Evolutionary conservation across 2,888 invertebrate genomes (phyloP).

Genomic region (Orgyia antiqua): DNA sequence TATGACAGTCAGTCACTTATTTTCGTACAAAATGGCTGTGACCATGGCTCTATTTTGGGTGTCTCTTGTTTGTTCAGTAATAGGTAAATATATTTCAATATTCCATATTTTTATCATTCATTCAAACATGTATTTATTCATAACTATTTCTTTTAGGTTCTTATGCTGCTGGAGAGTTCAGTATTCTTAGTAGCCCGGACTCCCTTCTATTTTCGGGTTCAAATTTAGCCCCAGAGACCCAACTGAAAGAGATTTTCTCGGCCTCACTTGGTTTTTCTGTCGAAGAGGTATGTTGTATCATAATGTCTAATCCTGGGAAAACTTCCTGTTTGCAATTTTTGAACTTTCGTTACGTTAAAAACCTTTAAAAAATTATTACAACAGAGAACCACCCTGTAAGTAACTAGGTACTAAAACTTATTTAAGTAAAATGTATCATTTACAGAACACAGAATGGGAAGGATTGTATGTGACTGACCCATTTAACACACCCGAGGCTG

Average conservation of each 20-base stretch:
- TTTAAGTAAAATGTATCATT: conserved; percentile 8
- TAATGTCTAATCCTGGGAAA: too few relatives aligned
- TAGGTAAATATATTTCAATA: conserved; percentile 46
- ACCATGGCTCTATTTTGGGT: conserved; percentile 58
- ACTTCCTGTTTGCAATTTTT: too few relatives aligned
- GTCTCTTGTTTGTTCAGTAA: conserved; percentile 49
- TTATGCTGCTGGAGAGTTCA: conserved; percentile 81
- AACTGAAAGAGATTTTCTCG: conserved; percentile 84
- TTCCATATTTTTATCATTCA: neutral
- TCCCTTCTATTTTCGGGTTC: conserved; percentile 83
- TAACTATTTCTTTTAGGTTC: conserved; percentile 49
- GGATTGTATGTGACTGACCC: conserved; percentile 84
- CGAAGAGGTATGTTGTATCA: conserved; percentile 75
- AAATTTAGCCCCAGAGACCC: conserved; percentile 79
- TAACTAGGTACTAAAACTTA: too few relatives aligned
- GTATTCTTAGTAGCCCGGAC: conserved; percentile 82
- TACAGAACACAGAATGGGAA: conserved; percentile 81
- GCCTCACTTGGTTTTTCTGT: conserved; percentile 85
- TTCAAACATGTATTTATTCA: neutral
- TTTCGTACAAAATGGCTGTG: conserved; percentile 61
- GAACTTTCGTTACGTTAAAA: too few relatives aligned
- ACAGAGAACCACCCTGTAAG: too few relatives aligned
- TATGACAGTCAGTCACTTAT: conserved; percentile 58
- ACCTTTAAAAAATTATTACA: too few relatives aligned
- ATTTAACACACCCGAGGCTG: conserved; percentile 84